Percentiles rank a stretch among this genome's conserved stretches.
phyloP scores from a whole-genome alignment of 2,797 vertebrate species.

The Aphelocoma californica region DNA sequence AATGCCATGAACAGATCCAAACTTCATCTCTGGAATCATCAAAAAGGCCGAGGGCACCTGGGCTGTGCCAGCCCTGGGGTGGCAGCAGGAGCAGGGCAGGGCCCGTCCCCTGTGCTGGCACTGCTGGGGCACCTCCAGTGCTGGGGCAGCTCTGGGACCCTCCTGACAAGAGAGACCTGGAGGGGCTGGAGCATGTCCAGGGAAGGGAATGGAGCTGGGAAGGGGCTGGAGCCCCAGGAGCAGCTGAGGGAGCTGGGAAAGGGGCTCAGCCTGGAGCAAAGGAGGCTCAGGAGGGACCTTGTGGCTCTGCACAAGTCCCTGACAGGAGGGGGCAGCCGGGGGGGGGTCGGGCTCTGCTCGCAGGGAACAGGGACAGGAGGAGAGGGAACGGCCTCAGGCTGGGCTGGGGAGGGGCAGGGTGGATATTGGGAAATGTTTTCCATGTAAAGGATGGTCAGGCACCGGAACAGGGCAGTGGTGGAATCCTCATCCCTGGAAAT shows the following conservation, averaged over 20 bases:
- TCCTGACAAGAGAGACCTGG: too few relatives aligned
- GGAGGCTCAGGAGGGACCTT: too few relatives aligned
- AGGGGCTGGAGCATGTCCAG: too few relatives aligned
- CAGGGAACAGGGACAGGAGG: not conserved
- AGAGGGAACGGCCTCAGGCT: not conserved
- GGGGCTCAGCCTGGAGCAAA: not conserved
- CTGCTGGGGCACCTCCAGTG: too few relatives aligned
- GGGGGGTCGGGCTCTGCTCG: not conserved
- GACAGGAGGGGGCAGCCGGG: too few relatives aligned
- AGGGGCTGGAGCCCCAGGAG: not conserved
- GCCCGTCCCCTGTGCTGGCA: too few relatives aligned
- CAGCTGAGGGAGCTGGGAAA: not conserved
- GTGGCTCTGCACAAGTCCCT: too few relatives aligned
- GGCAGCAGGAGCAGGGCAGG: too few relatives aligned
- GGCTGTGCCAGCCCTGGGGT: too few relatives aligned
- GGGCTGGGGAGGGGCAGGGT: accelerated
- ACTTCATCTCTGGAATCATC: not conserved
- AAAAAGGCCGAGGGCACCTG: not conserved
- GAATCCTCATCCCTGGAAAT: too few relatives aligned
- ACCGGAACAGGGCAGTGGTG: accelerated
- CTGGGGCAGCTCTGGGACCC: too few relatives aligned
- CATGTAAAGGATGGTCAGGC: accelerated
- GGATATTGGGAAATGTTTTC: accelerated
- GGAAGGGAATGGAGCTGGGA: too few relatives aligned
- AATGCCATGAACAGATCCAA: not conserved